Evolutionary conservation across 1,140 invertebrate genomes (phyloP), one percentile per base, ranked within the genome.

Genomic region (Aricia agestis): DNA sequence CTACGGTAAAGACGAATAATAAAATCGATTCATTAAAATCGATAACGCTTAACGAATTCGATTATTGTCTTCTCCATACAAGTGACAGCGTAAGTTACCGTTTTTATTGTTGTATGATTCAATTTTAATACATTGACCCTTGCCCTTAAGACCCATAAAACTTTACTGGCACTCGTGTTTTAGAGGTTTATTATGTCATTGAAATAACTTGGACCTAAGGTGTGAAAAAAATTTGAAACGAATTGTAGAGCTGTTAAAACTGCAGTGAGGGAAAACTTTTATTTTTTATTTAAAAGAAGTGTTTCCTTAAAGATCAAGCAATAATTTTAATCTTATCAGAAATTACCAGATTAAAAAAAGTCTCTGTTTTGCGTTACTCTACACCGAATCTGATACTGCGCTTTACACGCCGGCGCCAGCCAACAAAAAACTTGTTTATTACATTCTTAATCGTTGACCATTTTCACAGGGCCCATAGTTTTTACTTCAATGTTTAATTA

Each of bases 11-110:
- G 10, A 2, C 10, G 59, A 3, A 63, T 19, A 1, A 63, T 63
- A n/a, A 59, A 9, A 63, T 63, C 59, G 59, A 63, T 63, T 63
- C 18, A 63, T 63, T 63, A 25, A 25, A 63, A 63, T 63, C 59
- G 59, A 63, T 63, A 10, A 63, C 59, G 18, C 59, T 63, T 63
- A 19, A 25, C 25, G 25, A 11, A 63, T 63, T 25, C 59, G 11
- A 11, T 63, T 36, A 36, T 7, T 36, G 6, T 36, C 36, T 36
- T 36, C 9, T 9, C 10, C 19, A 63, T 63, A 17, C 59, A 63
- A 25, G 59, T 63, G 59, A 18, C 59, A 63, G 18, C 9, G 9
- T 63, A 11, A 17, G 59, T 63, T 19, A n/a, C 18, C 59, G 59
- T 11, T 63, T 63, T 63, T 18, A 19, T 6, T 63, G 59, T 63